Percentiles rank a stretch among this genome's conserved stretches.
Conservation (phyloP, 2,797 vertebrate species). For the Chrysocyon brachyurus region DNA sequence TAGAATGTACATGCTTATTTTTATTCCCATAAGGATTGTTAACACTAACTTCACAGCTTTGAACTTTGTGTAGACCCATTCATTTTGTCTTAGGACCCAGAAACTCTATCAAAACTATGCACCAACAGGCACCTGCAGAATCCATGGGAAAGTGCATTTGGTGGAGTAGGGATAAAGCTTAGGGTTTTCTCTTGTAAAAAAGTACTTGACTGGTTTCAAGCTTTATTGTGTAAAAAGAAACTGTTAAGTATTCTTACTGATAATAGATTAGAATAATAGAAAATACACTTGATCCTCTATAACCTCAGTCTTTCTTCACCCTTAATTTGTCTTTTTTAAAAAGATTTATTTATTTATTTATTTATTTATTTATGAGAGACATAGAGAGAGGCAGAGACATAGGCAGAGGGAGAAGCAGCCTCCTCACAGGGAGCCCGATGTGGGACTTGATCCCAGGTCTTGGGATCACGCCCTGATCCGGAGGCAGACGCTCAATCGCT, state of each 20-base stretch:
- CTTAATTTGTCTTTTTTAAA: neutral
- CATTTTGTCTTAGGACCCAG: neutral
- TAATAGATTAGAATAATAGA: conserved; percentile 20
- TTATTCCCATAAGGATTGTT: neutral
- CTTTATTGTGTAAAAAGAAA: neutral
- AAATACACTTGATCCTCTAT: neutral
- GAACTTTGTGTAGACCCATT: neutral
- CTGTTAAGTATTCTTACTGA: neutral
- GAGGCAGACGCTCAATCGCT: no score
- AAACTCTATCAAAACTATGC: neutral
- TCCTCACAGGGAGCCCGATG: no score
- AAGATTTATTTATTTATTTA: no score
- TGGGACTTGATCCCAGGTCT: no score
- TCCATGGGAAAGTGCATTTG: neutral
- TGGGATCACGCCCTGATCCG: no score
- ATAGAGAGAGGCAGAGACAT: no score
- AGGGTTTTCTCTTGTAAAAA: neutral
- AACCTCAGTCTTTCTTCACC: neutral
- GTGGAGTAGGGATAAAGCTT: neutral
- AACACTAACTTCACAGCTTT: neutral
- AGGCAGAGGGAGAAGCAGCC: no score
- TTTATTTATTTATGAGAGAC: no score
- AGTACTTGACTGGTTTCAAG: neutral
- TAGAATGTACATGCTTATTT: neutral
- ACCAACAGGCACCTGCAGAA: neutral